Base-by-base conservation (phyloP, 2,797 vertebrate genomes). In the Mormyrops boulengeri region DNA sequence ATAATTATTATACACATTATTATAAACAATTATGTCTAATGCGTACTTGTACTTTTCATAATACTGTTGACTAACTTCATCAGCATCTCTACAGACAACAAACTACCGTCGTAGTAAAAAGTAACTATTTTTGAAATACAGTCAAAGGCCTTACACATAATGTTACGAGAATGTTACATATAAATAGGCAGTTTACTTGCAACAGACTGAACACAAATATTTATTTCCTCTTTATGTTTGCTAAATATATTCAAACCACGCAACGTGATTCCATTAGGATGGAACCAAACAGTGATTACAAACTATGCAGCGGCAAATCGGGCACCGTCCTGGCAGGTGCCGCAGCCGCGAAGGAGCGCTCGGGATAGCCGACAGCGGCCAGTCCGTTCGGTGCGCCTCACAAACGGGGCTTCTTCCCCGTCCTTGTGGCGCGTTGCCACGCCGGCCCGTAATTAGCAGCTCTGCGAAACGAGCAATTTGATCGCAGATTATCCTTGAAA, bases 401-500 rank as follows among this genome's bases (percentile, higher is more conserved):
- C 73, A 82, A 55, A 47, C 50, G 55, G 55, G 50, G 9, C 87
- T 26, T 5, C 47, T 11, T 14, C 88, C 49, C 7, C 26, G 88
- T 80, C 88, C 52, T 22, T 9, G 69, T 57, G 88, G 73, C 69
- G 26, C 30, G 26, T 6, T 49, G 57, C 41, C 87, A 88, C 87
- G 19, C 11, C 26, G 30, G 22, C 19, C 62, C 47, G 73, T 82
- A 89, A 90, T 90, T 62, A 89, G 85, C 47, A 85, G 11, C 85
- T 57, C 88, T 30, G 88, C 44, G 44, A 88, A 85, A 69, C 87
- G 88, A 82, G 85, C 88, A 88, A 53, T 85, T 89, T 88, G 60
- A 88, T 90, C 41, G 60, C 89, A 88, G 85, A 88, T 90, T 90
- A 91, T 89, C 69, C 53, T 57, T 84, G 85, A 89, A 77, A 88